Evolutionary conservation across 2,113 vertebrate genomes (phyloP).

Genomic region (Gracilinanus agilis): DNA sequence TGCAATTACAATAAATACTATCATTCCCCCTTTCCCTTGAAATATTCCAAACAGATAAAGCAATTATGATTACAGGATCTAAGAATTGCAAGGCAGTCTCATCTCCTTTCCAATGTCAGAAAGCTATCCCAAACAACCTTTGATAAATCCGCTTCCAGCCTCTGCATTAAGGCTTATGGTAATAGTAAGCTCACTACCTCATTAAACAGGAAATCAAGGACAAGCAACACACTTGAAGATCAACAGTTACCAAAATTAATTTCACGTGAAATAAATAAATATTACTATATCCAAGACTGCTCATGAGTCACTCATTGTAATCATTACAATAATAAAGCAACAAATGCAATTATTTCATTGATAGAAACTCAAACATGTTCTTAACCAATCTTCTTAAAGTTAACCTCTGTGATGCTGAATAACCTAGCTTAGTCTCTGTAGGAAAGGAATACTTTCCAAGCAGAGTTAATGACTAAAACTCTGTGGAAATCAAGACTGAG

Average conservation of each 20-base stretch:
- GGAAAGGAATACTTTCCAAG: not conserved
- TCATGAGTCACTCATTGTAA: not conserved
- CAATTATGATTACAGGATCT: accelerated
- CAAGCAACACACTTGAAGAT: not conserved
- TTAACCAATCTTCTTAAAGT: not conserved
- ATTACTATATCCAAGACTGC: not conserved
- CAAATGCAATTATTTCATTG: not conserved
- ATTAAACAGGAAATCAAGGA: not conserved
- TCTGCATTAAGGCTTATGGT: not conserved
- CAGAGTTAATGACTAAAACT: not conserved
- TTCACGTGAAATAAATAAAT: not conserved
- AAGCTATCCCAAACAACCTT: not conserved
- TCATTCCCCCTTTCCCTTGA: not conserved
- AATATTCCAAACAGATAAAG: not conserved
- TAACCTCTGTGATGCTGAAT: not conserved
- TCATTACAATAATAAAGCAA: not conserved
- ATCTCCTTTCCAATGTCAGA: not conserved
- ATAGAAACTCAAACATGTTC: not conserved
- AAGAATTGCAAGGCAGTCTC: not conserved
- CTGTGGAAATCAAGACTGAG: not conserved
- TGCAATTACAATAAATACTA: accelerated
- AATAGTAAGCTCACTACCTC: not conserved
- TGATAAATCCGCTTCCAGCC: not conserved
- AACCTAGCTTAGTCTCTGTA: not conserved
- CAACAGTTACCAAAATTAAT: not conserved